phyloP scores from a whole-genome alignment of 2,888 invertebrate genomes.

The Philonicus albiceps region DNA sequence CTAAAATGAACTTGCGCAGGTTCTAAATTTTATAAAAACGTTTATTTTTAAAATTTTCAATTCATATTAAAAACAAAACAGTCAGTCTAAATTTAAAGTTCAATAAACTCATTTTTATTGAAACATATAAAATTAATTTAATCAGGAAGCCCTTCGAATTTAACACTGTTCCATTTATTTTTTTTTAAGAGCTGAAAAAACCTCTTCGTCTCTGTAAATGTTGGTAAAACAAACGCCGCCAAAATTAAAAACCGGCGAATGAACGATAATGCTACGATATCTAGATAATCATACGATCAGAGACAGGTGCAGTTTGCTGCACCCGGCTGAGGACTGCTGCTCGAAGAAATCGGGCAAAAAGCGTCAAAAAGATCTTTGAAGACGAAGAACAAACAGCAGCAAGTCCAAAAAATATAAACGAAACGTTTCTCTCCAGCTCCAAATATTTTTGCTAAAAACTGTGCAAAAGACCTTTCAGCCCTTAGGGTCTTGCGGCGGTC shows the following conservation, averaged over 20 bases:
- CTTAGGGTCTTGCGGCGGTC: background rate
- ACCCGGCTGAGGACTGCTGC: constrained; percentile 13
- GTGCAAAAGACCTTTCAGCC: constrained; percentile 29
- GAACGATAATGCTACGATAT: constrained; percentile 8
- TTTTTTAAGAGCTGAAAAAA: background rate
- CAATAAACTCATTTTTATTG: background rate
- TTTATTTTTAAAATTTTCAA: too few relatives aligned
- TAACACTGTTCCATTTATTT: background rate
- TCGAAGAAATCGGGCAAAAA: constrained; percentile 10
- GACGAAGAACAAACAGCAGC: constrained; percentile 15
- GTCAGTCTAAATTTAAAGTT: background rate
- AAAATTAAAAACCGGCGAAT: constrained; percentile 2
- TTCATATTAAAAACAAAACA: background rate
- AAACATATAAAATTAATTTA: background rate
- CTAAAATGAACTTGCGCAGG: too few relatives aligned
- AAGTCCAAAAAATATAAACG: background rate
- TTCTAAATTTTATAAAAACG: too few relatives aligned
- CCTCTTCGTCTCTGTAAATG: background rate
- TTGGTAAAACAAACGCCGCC: constrained; percentile 8
- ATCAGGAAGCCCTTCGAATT: background rate
- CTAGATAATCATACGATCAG: constrained; percentile 7
- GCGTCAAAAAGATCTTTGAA: constrained; percentile 8
- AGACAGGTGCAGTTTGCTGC: constrained; percentile 28
- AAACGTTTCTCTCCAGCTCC: background rate
- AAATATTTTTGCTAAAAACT: background rate